Conservation (phyloP, 2,797 vertebrate species). For the Hozukius guyotensis region DNA sequence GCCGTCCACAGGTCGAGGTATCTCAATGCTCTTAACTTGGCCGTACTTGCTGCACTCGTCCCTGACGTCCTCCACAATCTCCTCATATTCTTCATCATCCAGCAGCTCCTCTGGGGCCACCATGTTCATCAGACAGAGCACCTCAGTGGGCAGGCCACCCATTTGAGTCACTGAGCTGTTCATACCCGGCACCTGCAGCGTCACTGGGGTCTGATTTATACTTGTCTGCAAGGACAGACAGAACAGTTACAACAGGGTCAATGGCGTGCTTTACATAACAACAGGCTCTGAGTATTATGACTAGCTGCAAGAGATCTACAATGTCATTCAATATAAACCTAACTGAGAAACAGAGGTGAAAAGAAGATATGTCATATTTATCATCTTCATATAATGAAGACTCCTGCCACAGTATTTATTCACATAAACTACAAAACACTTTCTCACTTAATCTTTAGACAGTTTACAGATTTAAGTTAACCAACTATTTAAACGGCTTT, state of each 20-base stretch:
- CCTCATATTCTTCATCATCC: constrained; percentile 94
- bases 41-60: constrained; percentile 96
- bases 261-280: neutral
- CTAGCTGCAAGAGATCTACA: neutral
- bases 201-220: constrained; percentile 95
- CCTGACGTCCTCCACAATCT: constrained; percentile 93
- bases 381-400: neutral
- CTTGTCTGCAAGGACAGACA: constrained; percentile 82
- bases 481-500: neutral
- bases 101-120: constrained; percentile 93
- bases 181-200: constrained; percentile 94
- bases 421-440: neutral
- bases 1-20: constrained; percentile 92
- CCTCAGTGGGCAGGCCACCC: constrained; percentile 93
- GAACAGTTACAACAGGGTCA: neutral
- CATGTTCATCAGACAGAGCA: constrained; percentile 97
- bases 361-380: neutral
- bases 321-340: neutral
- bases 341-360: neutral
- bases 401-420: neutral
- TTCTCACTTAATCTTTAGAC: neutral
- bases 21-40: constrained; percentile 94
- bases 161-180: constrained; percentile 93
- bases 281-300: neutral
- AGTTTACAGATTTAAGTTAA: neutral